Evolutionary conservation across 1,140 invertebrate genomes (phyloP).

Genomic region (Pogonognathellus flavescens): DNA sequence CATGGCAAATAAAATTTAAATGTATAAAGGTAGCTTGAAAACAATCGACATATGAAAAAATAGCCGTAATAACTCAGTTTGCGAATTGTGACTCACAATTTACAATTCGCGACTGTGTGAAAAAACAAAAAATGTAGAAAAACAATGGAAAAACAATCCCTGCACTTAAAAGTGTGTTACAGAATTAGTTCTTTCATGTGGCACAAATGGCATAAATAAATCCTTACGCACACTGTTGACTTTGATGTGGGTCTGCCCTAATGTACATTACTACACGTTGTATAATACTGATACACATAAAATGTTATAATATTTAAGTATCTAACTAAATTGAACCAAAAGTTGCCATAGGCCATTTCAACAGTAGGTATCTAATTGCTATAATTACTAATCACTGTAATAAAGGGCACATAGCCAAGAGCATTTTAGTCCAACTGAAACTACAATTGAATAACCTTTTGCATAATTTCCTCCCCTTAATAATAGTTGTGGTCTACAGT

Average conservation of each 20-base stretch:
- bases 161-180: not conserved
- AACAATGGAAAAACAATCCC: not conserved
- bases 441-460: constrained; percentile 15
- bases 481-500: constrained; percentile 29
- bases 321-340: not conserved
- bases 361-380: not conserved
- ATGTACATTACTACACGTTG: not conserved
- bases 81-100: too few relatives aligned
- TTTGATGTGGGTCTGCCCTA: not conserved
- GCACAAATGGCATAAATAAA: not conserved
- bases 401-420: not conserved
- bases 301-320: not conserved
- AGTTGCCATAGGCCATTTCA: constrained; percentile 19
- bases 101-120: too few relatives aligned
- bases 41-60: too few relatives aligned
- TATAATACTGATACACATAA: not conserved
- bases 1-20: too few relatives aligned
- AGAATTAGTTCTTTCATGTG: not conserved
- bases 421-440: constrained; percentile 2
- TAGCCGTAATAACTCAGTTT: too few relatives aligned
- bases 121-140: not conserved
- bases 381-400: not conserved
- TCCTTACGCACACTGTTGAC: not conserved
- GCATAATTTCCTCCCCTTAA: constrained; percentile 21
- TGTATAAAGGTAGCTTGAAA: too few relatives aligned